These are phyloP conservation scores for Gulo gulo DNA, from an alignment of 2,113 vertebrate species.

Conservation along the genomic window DNA sequence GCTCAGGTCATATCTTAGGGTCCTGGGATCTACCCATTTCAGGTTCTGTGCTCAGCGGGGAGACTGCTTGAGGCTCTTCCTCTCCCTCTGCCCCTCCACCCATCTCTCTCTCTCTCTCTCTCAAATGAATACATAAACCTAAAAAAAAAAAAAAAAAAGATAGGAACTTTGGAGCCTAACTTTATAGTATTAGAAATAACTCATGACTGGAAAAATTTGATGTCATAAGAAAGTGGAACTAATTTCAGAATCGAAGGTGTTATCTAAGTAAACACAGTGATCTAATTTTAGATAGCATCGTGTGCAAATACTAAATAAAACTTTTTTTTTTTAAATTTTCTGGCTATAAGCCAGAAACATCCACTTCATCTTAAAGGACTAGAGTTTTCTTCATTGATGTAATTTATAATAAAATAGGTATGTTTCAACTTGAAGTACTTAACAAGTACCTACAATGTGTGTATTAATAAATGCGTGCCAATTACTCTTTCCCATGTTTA, in stretches of 20 bases:
- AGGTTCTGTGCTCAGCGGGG: neutral
- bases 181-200: neutral
- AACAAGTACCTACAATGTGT: neutral
- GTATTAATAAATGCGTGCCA: neutral
- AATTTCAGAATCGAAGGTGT: neutral
- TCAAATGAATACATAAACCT: neutral
- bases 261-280: neutral
- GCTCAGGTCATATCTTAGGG: neutral
- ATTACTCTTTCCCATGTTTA: neutral
- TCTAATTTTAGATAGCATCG: neutral
- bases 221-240: neutral
- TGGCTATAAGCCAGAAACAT: neutral
- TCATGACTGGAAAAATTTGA: neutral
- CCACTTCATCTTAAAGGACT: neutral
- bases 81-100: too few species aligned
- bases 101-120: neutral
- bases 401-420: neutral
- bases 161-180: neutral
- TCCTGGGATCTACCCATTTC: neutral
- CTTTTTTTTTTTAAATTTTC: neutral
- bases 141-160: neutral
- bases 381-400: neutral
- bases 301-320: neutral
- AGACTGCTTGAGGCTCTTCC: neutral
- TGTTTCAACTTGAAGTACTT: neutral